phyloP scores from a whole-genome alignment of 1,140 invertebrate species.

The Habropoda laboriosa region DNA sequence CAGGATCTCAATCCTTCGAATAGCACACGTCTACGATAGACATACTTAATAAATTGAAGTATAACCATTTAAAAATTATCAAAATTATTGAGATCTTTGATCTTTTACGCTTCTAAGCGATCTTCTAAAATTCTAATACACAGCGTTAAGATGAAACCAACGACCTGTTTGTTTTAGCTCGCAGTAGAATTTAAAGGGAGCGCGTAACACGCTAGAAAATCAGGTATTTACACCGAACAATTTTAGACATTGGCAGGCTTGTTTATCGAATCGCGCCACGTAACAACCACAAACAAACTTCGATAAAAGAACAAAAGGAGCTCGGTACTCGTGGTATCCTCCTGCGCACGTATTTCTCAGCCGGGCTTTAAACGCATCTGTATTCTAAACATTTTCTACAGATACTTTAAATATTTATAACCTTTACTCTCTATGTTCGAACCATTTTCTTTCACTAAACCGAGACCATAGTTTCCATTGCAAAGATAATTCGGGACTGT shows the following conservation, averaged over 20 bases:
- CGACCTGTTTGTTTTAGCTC: neutral
- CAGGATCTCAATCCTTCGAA: too few species aligned
- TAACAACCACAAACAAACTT: conserved; percentile 7
- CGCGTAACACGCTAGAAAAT: neutral
- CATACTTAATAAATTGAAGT: too few species aligned
- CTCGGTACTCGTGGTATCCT: neutral
- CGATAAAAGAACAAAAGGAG: neutral
- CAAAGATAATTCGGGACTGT: neutral
- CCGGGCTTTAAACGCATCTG: neutral
- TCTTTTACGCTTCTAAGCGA: too few species aligned
- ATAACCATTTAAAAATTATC: too few species aligned
- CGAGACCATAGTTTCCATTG: neutral
- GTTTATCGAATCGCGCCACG: conserved; percentile 23
- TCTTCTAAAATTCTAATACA: too few species aligned
- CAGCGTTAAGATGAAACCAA: neutral
- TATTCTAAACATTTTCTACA: conserved; percentile 1
- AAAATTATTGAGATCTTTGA: too few species aligned
- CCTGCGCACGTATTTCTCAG: neutral
- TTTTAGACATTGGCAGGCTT: neutral
- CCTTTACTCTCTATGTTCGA: neutral
- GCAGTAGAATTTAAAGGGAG: neutral
- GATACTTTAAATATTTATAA: neutral
- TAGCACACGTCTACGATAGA: too few species aligned
- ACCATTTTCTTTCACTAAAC: neutral
- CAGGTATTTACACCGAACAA: neutral